Evolutionary conservation across 1,140 invertebrate species (phyloP).

Genomic region (Lordiphosa stackelbergi): DNA sequence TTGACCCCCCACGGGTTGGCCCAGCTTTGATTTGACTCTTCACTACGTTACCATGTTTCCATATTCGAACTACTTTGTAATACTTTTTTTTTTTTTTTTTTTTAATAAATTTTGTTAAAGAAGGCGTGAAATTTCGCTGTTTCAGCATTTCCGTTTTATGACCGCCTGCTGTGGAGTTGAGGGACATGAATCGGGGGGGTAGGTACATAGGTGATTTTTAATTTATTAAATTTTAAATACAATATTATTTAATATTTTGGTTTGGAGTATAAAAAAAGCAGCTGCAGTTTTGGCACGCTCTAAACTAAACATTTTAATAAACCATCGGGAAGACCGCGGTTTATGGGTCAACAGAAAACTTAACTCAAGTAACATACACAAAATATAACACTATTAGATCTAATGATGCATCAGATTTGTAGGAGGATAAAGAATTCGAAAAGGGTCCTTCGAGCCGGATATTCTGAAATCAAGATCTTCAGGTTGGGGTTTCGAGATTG

Average conservation of each 20-base stretch:
- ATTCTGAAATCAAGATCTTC: no score
- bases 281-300: not conserved
- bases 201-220: conserved; percentile 20
- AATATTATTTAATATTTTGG: conserved; percentile 33
- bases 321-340: no score
- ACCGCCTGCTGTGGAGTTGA: conserved; percentile 40
- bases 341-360: no score
- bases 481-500: no score
- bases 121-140: conserved; percentile 71
- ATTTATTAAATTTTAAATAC: conserved; percentile 33
- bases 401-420: no score
- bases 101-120: conserved; percentile 73
- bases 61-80: conserved; percentile 36
- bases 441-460: no score
- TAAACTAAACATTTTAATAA: no score
- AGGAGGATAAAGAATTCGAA: no score
- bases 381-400: no score
- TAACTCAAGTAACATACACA: no score
- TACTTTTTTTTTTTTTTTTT: conserved; percentile 29
- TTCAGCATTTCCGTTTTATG: conserved; percentile 55
- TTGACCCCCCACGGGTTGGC: conserved; percentile 6
- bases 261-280: conserved; percentile 13
- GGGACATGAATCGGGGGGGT: not conserved
- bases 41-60: conserved; percentile 43
- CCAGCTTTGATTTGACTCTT: conserved; percentile 64